Evolutionary conservation across 1,140 invertebrate genomes (phyloP), one percentile per base, ranked within the genome.

Genomic region (Drosophila dunni): DNA sequence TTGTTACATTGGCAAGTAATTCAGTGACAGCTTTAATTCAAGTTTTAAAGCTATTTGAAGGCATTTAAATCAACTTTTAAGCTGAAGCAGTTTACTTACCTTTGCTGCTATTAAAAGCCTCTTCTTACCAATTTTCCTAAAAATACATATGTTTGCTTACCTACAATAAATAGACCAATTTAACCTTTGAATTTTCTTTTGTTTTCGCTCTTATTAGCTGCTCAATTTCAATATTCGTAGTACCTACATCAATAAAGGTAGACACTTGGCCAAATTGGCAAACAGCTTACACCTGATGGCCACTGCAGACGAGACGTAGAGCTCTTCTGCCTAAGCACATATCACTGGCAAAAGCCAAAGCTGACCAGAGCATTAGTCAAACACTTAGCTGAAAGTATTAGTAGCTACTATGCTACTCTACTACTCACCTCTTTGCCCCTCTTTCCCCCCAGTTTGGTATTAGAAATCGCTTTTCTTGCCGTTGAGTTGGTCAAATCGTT

Each of bases 361-460:
- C 69, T 79, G 64, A 83, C 75, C 83, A 65, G 72, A 38, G 65
- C 53, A 88, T 86, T 77, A 86, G 72, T 66, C 57, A 24, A 61
- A 62, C 72, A 79, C 79, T 83, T 83, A 86, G 40, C 44, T 11
- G 3, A 57, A 56, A 60, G 70, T 73, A 81, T 66, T 63, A 67
- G 53, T 45, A 64, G 20, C 24, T 34, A 44, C 48, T 45, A 33
- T 24, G 5, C 17, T 20, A 24, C 36, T 50, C 29, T 11, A 3
- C 29, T 5, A 24, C 11, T 15, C 9, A 8, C 10, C 38, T 8
- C 9, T 11, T 20, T 20, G 17, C 1, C 17, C 7, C 10, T 1
- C 20, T 15, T 13, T 29, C 15, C 1, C 13, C 10, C 33, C 33
- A 20, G 0, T 9, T 34, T 40, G 29, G 13, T 8, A n/a, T 36